Evolutionary conservation across 2,888 invertebrate genomes (phyloP).

Genomic region (Plagiodera versicolora): DNA sequence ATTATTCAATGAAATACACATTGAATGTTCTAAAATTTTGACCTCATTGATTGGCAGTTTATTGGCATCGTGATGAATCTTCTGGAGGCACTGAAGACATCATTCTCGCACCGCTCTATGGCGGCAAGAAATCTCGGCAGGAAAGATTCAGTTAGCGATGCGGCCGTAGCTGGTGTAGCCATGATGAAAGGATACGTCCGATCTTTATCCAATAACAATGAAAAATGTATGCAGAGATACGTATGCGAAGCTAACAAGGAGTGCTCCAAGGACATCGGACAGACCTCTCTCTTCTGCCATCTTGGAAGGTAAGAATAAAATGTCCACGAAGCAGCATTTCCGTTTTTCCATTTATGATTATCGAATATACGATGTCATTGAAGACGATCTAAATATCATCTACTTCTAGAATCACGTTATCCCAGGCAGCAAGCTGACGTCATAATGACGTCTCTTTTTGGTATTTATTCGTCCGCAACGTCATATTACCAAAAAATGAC

Average conservation of each 20-base stretch:
- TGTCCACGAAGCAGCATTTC: background rate
- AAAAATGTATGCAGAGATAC: conserved; percentile 83
- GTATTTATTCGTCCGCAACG: too few relatives aligned
- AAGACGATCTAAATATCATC: too few relatives aligned
- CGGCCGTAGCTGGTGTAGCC: conserved; percentile 82
- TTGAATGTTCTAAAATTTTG: too few relatives aligned
- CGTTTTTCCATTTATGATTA: too few relatives aligned
- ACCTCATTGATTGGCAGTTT: conserved; percentile 63
- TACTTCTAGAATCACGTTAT: too few relatives aligned
- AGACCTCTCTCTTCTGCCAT: conserved; percentile 87
- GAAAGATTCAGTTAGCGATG: conserved; percentile 88
- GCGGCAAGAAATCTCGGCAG: conserved; percentile 82
- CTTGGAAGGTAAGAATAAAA: conserved; percentile 75
- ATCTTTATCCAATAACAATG: conserved; percentile 75
- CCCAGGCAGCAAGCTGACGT: too few relatives aligned
- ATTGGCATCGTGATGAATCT: conserved; percentile 90
- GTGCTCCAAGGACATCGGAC: conserved; percentile 78
- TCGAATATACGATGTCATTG: too few relatives aligned
- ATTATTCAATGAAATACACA: too few relatives aligned
- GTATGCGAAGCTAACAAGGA: conserved; percentile 89
- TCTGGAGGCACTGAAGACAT: conserved; percentile 88
- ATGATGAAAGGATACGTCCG: conserved; percentile 88
- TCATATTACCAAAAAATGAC: too few relatives aligned
- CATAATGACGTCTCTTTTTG: too few relatives aligned
- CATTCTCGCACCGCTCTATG: conserved; percentile 88